Conservation (phyloP, 2,797 vertebrate species). For the Varecia variegata region DNA sequence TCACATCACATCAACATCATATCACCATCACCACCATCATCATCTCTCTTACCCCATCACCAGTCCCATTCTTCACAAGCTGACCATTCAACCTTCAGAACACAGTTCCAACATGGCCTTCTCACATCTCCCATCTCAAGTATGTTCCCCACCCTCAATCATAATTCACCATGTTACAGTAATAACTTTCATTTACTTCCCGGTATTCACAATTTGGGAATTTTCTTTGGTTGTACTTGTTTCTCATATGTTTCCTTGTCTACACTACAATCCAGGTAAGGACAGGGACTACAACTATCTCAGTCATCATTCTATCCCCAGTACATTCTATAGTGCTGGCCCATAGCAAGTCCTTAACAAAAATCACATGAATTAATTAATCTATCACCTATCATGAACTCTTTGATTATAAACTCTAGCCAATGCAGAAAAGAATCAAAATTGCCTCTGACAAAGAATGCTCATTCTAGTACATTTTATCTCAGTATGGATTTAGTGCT, state of each 20-base stretch:
- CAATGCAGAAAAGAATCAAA: background rate
- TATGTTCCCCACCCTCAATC: background rate
- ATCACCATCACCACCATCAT: background rate
- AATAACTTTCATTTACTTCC: background rate
- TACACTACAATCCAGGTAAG: background rate
- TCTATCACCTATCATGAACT: background rate
- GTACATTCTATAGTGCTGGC: background rate
- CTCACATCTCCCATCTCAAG: background rate
- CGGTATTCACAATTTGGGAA: background rate
- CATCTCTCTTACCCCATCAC: background rate
- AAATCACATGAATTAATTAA: constrained; percentile 3
- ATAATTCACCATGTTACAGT: background rate
- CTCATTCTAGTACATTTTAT: background rate
- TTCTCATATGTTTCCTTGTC: background rate
- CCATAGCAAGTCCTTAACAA: background rate
- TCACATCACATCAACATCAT: background rate
- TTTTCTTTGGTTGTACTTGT: background rate
- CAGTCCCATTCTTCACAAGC: background rate
- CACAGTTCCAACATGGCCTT: background rate
- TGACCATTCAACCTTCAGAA: background rate
- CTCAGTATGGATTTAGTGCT: background rate
- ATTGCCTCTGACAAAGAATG: background rate
- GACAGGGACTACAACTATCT: background rate
- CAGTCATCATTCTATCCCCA: background rate
- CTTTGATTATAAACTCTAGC: background rate